These are phyloP conservation scores for Leucoraja ocellata DNA, from an alignment of 2,797 vertebrate species.

Conservation along the genomic window DNA sequence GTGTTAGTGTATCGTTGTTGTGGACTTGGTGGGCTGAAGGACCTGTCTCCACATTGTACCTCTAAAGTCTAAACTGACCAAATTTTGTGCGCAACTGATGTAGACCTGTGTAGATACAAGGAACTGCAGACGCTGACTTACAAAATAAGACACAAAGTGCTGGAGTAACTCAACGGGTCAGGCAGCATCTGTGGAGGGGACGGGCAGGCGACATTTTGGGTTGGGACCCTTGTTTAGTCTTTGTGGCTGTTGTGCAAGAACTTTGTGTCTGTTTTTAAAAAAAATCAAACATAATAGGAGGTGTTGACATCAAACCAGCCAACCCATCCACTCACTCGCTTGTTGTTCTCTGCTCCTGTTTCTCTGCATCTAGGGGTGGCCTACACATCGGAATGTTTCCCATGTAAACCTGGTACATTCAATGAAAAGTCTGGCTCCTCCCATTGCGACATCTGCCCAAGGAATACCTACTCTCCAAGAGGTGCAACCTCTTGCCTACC, in stretches of 20 bases:
- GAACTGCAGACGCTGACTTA: too few species aligned
- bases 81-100: too few species aligned
- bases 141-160: too few species aligned
- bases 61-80: too few species aligned
- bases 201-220: too few species aligned
- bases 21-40: too few species aligned
- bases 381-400: conserved; percentile 94
- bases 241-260: background rate
- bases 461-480: conserved; percentile 74
- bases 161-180: too few species aligned
- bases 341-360: background rate
- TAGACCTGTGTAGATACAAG: too few species aligned
- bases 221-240: too few species aligned
- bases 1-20: too few species aligned
- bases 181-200: too few species aligned
- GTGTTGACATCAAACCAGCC: background rate
- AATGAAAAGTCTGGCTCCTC: conserved; percentile 69
- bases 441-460: conserved; percentile 68
- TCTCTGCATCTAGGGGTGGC: conserved; percentile 70
- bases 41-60: too few species aligned
- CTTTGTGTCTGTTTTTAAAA: background rate
- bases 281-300: background rate
- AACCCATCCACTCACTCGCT: background rate
- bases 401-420: conserved; percentile 84
- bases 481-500: conserved; percentile 74